A percentile compares a stretch with the other conserved stretches of the same genome.
Evolutionary conservation across 2,888 invertebrate species (phyloP).

Genomic region (Notodonta dromedarius): DNA sequence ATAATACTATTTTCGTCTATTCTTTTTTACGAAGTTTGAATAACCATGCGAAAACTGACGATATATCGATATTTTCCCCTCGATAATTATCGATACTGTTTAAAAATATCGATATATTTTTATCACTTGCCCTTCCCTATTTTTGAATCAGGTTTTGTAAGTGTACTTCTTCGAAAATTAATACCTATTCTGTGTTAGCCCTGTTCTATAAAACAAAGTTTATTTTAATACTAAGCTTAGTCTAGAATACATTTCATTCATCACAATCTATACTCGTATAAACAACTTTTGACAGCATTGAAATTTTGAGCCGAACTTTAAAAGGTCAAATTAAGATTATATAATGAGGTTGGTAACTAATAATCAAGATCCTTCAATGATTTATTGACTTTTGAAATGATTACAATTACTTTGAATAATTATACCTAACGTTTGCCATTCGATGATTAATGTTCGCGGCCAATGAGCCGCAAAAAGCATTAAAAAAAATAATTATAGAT

Average conservation of each 20-base stretch:
- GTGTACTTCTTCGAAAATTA: no score
- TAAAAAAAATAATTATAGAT: not conserved
- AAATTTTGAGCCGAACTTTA: constrained; percentile 17
- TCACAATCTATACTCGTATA: constrained; percentile 2
- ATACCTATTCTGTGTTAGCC: no score
- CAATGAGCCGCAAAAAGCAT: not conserved
- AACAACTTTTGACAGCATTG: constrained; percentile 14
- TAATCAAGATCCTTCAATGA: constrained; percentile 16
- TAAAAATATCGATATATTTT: no score
- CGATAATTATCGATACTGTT: no score
- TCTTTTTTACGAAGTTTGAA: no score
- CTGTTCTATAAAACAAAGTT: no score
- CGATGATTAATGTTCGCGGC: constrained; percentile 21
- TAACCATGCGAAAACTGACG: no score
- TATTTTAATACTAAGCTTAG: no score
- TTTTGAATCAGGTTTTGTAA: no score
- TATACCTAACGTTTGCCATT: constrained; percentile 15
- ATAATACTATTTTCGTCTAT: no score
- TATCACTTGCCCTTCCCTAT: no score
- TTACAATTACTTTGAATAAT: constrained; percentile 24
- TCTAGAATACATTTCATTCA: constrained; percentile 1
- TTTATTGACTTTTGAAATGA: constrained; percentile 28
- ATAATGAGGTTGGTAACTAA: constrained; percentile 7
- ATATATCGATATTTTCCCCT: no score
- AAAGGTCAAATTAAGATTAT: constrained; percentile 20